Base-by-base conservation (phyloP, 64 coral and sea anemone genomes). In the Stichodactyla helianthus region DNA sequence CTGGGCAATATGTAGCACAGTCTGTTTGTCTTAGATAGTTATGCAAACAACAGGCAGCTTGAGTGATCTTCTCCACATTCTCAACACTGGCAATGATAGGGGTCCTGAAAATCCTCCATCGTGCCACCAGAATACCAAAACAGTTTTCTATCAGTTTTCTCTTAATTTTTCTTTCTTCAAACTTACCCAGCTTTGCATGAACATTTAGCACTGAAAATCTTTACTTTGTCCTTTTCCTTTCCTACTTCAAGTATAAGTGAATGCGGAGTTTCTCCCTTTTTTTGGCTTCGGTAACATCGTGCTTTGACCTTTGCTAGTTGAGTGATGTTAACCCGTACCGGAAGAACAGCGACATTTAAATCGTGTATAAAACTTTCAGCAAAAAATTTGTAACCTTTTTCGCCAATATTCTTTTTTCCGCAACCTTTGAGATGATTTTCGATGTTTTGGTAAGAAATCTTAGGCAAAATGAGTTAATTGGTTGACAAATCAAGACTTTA, bases 301-400 rank as follows among this genome's bases (percentile, higher is more conserved):
- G 55, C 83, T 61, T 57, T 85, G 50, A 85, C 83, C 14, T 63
- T 63, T 18, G 60, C 19, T 18, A 16, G 15, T 17, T 63, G 60
- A 63, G 19, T 63, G 19, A 44, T 44, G 35, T 44, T 44, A 44
- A 3, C 35, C 35, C 18, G 15, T 63, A 12, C 56, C 15, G 56
- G 56, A 10, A 59, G 9, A 12, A 17, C 11, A 31, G 55, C 53
- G 28, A 28, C 83, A 28, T 20, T 57, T 18, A 85, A 20, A n/a
- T 85, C 19, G 17, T 85, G 55, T 55, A 82, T 10, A 55, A 70
- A 86, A 25, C 70, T 86, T 71, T 67, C 83, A 50, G 65, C 52
- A 61, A 86, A 86, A 65, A 86, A 70, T 71, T 86, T 65, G 31
- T 86, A 86, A 51, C 63, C 59, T 89, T 88, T 88, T 88, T 88